Percentiles rank a stretch among this genome's conserved stretches.
Conservation (phyloP, 2,888 invertebrate genomes). For the Dasysyrphus tricinctus region DNA sequence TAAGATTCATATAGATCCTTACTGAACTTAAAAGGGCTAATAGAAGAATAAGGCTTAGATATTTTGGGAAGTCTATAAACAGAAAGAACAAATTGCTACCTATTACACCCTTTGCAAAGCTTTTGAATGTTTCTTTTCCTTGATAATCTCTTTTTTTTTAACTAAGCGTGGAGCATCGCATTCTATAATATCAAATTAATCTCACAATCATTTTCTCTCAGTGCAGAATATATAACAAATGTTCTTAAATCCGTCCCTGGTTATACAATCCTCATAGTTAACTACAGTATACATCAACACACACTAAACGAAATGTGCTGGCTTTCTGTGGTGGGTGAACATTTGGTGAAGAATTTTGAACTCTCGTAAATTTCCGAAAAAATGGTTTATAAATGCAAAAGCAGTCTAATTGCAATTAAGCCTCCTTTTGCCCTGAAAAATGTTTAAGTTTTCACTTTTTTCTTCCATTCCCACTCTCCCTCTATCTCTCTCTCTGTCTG, state of each 20-base stretch:
- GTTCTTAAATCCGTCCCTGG: neutral
- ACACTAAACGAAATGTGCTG: neutral
- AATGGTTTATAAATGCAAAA: constrained; percentile 64
- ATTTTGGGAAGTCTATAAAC: no score
- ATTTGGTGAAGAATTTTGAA: constrained; percentile 42
- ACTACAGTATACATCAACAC: neutral
- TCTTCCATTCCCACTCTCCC: neutral
- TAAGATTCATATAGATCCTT: no score
- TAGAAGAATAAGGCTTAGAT: no score
- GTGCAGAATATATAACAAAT: neutral
- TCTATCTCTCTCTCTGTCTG: neutral
- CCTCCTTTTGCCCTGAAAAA: constrained; percentile 45
- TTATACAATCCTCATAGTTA: neutral
- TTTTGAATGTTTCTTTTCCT: no score
- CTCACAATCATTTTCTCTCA: neutral
- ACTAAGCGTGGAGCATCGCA: no score
- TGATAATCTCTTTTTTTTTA: no score
- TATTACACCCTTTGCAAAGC: no score
- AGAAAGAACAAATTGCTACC: no score
- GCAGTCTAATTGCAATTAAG: constrained; percentile 70
- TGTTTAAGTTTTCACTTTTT: constrained; percentile 46
- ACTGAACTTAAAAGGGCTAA: no score
- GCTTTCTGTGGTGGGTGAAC: constrained; percentile 2
- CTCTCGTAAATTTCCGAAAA: constrained; percentile 55
- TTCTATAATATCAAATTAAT: no score